Conservation (phyloP, 2,113 vertebrate genomes). For the Hydrolagus affinis region DNA sequence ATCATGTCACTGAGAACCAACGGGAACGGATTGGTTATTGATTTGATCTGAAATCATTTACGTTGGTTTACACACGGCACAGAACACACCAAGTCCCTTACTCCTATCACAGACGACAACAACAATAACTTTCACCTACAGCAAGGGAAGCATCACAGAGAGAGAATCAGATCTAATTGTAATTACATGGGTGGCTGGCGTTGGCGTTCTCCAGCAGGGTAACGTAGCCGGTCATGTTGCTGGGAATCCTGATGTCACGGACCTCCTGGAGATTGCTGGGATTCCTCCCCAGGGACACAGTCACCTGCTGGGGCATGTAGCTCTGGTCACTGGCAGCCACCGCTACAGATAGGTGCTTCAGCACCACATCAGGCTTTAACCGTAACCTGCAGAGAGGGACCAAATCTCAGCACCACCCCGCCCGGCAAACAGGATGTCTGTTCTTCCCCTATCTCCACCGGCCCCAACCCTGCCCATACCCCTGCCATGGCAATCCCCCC, state of each 20-base stretch:
- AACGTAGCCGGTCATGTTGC: constrained; percentile 90
- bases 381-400: constrained; percentile 65
- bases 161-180: constrained; percentile 5
- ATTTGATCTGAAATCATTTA: too few relatives aligned
- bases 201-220: constrained; percentile 90
- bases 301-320: constrained; percentile 96
- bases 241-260: constrained; percentile 88
- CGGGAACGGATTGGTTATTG: too few relatives aligned
- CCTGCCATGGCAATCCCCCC: too few relatives aligned
- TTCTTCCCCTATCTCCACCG: too few relatives aligned
- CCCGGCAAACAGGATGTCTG: too few relatives aligned
- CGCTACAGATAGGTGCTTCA: constrained; percentile 82
- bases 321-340: constrained; percentile 90
- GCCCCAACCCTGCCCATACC: too few relatives aligned
- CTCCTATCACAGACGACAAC: not conserved
- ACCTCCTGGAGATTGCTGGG: constrained; percentile 80
- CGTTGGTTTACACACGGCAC: not conserved
- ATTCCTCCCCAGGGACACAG: constrained; percentile 80
- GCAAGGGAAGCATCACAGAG: constrained; percentile 33
- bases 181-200: constrained; percentile 91
- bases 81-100: not conserved
- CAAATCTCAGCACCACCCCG: not conserved
- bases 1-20: too few relatives aligned
- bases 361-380: constrained; percentile 87
- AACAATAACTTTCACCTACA: not conserved